Conservation (phyloP, 2,888 invertebrate genomes). For the Embidobia sp. region DNA sequence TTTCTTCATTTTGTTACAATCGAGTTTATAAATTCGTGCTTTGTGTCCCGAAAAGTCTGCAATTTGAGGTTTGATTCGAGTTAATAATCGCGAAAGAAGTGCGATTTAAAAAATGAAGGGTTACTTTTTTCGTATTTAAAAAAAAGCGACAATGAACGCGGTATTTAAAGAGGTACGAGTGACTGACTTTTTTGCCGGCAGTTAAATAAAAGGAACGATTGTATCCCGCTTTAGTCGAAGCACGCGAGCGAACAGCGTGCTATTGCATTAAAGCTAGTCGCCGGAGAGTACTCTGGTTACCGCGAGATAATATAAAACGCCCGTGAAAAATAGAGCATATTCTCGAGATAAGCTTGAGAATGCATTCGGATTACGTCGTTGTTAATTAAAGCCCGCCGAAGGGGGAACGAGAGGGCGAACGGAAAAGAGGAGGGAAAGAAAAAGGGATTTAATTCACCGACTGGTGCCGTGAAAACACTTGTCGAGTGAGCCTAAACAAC, state of each 20-base stretch:
- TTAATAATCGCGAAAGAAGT: neutral
- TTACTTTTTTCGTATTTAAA: too few relatives aligned
- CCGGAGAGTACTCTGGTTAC: constrained; percentile 70
- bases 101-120: neutral
- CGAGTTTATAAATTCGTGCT: too few relatives aligned
- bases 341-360: constrained; percentile 65
- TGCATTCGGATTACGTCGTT: constrained; percentile 44
- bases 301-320: constrained; percentile 71
- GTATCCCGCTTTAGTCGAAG: constrained; percentile 53
- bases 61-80: too few relatives aligned
- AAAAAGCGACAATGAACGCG: constrained; percentile 7
- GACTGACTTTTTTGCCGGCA: constrained; percentile 67
- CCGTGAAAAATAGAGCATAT: constrained; percentile 70
- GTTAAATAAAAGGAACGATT: constrained; percentile 73
- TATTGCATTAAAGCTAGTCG: constrained; percentile 68
- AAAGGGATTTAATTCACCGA: too few relatives aligned
- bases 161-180: constrained; percentile 32
- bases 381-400: constrained; percentile 42
- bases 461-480: too few relatives aligned
- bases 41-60: too few relatives aligned
- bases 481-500: too few relatives aligned
- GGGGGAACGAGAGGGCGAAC: neutral
- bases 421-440: too few relatives aligned
- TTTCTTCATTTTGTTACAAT: too few relatives aligned
- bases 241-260: constrained; percentile 68